A percentile compares a stretch with the other conserved stretches of the same genome.
These are phyloP conservation scores for Saturnia japonica DNA, from an alignment of 2,888 invertebrate genomes.

Conservation along the genomic window DNA sequence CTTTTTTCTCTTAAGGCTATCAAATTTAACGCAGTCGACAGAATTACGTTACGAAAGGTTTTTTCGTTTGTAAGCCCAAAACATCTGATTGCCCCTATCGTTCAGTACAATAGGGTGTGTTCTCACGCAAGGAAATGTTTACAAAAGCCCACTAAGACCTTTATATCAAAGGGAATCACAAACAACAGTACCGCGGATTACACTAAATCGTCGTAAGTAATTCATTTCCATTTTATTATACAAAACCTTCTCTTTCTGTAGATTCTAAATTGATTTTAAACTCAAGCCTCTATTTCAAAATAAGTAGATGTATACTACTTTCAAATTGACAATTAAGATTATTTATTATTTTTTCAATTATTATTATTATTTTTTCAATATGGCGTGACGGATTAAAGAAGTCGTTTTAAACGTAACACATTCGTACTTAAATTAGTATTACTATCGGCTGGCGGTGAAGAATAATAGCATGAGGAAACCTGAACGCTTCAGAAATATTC, in stretches of 20 bases:
- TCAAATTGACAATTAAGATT: too few species aligned
- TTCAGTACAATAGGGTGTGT: neutral
- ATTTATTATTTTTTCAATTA: too few species aligned
- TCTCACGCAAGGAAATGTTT: neutral
- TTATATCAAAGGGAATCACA: constrained; percentile 2
- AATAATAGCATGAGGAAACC: too few species aligned
- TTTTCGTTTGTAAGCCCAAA: constrained; percentile 9
- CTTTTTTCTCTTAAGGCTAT: neutral
- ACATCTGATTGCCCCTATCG: constrained; percentile 12
- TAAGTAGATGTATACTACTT: too few species aligned
- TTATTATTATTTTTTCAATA: too few species aligned
- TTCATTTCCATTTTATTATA: neutral
- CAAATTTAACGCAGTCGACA: neutral
- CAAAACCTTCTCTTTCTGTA: neutral
- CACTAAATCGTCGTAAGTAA: neutral
- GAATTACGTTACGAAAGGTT: neutral
- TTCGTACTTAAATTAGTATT: too few species aligned
- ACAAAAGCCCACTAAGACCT: constrained; percentile 2
- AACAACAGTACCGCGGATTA: neutral
- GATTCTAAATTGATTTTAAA: neutral
- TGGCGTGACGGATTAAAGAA: too few species aligned
- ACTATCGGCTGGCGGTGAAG: too few species aligned
- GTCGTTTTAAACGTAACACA: too few species aligned
- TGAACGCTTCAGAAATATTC: too few species aligned
- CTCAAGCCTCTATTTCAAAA: too few species aligned